Conservation (phyloP, 1,140 invertebrate species). For the Tribolium madens region DNA sequence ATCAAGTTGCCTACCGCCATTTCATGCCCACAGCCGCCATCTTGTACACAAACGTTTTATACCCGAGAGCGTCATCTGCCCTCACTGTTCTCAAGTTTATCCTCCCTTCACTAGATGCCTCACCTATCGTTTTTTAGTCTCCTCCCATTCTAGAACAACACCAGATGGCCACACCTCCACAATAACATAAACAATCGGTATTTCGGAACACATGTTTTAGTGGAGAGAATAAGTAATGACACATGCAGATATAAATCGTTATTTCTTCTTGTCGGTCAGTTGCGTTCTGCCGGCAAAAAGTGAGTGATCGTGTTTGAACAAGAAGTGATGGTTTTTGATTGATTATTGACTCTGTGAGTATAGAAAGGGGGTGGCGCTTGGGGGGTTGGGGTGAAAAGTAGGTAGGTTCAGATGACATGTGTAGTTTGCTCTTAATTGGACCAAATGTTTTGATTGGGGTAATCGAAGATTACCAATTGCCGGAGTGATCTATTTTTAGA, state of each 20-base stretch:
- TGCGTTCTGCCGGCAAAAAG: conserved; percentile 11
- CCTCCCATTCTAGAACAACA: neutral
- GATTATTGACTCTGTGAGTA: neutral
- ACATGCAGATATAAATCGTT: conserved; percentile 14
- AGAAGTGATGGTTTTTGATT: neutral
- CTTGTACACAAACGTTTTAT: neutral
- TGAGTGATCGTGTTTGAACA: conserved; percentile 4
- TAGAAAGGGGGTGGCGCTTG: neutral
- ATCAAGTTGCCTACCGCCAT: neutral
- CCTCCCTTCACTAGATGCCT: neutral
- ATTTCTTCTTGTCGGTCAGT: conserved; percentile 2
- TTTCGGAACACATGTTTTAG: conserved; percentile 7
- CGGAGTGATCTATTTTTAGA: neutral
- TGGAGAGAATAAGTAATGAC: neutral
- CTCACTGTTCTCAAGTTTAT: neutral
- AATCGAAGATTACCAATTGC: neutral
- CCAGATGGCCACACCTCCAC: conserved; percentile 22
- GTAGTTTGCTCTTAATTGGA: neutral
- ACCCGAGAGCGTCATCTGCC: neutral
- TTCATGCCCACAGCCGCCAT: neutral
- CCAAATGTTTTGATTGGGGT: neutral
- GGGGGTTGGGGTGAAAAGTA: neutral
- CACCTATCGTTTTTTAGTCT: neutral
- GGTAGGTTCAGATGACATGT: neutral
- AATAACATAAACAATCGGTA: conserved; percentile 14